A percentile compares a stretch with the other conserved stretches of the same genome.
Conservation (phyloP, 2,113 vertebrate genomes). For the Platanista minor region DNA sequence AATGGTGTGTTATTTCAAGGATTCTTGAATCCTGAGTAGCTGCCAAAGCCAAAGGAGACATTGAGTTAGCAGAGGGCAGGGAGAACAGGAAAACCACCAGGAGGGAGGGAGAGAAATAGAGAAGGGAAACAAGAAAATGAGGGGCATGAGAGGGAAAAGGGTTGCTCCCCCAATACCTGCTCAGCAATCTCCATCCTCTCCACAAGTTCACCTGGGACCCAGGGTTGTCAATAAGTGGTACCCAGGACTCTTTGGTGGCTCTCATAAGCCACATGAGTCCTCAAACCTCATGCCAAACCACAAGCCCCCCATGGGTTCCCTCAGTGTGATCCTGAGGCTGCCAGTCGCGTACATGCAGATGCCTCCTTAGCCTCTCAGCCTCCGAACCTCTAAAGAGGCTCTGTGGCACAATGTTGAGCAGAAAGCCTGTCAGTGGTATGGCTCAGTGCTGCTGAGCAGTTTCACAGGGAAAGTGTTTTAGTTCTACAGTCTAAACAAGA, state of each 20-base stretch:
- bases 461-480: background rate
- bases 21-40: background rate
- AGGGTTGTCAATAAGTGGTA: background rate
- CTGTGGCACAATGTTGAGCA: background rate
- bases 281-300: background rate
- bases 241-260: background rate
- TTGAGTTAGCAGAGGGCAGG: background rate
- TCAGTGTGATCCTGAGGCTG: background rate
- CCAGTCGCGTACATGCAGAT: background rate
- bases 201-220: background rate
- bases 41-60: background rate
- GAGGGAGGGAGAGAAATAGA: background rate
- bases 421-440: background rate
- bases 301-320: background rate
- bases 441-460: background rate
- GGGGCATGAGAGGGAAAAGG: background rate
- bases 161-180: background rate
- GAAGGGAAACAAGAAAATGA: background rate
- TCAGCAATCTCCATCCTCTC: background rate
- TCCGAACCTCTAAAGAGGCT: background rate
- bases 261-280: background rate
- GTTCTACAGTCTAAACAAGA: background rate
- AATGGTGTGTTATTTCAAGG: background rate
- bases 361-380: background rate
- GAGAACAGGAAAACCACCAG: background rate